Evolutionary conservation across 2,797 vertebrate species (phyloP).

Genomic region (Gadopsis marmoratus): DNA sequence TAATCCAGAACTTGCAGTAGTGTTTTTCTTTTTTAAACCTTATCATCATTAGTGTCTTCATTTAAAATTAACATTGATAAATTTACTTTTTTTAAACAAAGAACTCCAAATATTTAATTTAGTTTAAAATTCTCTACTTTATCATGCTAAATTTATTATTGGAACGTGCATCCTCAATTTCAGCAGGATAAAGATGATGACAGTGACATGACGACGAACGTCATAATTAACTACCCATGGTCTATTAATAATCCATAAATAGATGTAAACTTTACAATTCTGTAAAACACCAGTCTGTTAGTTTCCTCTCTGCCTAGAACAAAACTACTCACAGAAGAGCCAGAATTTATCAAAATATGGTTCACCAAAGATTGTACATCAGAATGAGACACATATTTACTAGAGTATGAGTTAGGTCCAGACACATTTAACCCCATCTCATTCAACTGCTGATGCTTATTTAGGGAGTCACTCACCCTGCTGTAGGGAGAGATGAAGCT

Average conservation of each 20-base stretch:
- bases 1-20: background rate
- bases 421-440: background rate
- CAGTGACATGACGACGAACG: background rate
- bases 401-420: background rate
- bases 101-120: background rate
- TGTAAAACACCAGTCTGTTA: background rate
- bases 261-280: background rate
- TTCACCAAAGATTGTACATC: background rate
- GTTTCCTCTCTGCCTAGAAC: background rate
- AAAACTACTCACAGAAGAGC: background rate
- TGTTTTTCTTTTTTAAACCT: background rate
- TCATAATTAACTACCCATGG: background rate
- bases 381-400: background rate
- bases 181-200: background rate
- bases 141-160: constrained; percentile 11
- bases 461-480: constrained; percentile 83
- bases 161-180: background rate
- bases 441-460: constrained; percentile 4
- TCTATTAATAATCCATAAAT: background rate
- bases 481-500: constrained; percentile 98
- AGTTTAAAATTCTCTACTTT: background rate
- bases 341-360: background rate
- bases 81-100: background rate
- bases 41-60: background rate
- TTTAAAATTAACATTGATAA: background rate